A percentile compares a stretch with the other conserved stretches of the same genome.
Conservation (phyloP, 2,888 invertebrate genomes). For the Aporophyla nigra region DNA sequence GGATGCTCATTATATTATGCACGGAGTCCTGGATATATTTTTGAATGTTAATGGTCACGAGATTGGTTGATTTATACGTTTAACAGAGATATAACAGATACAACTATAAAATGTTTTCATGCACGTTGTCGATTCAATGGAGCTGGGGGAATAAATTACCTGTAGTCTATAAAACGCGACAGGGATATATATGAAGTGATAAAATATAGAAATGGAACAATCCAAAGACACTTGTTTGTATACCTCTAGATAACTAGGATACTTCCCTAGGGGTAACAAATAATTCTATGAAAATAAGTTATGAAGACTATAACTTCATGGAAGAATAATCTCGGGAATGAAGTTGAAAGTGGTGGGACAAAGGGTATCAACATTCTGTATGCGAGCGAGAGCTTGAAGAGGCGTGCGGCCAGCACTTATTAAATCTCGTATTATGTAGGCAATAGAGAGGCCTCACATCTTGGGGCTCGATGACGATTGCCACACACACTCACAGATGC, state of each 20-base stretch:
- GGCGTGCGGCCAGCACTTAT: constrained; percentile 71
- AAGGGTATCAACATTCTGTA: constrained; percentile 76
- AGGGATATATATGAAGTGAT: constrained; percentile 64
- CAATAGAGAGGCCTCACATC: constrained; percentile 60
- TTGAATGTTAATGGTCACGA: constrained; percentile 21
- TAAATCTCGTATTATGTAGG: constrained; percentile 78
- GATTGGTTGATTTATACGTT: constrained; percentile 27
- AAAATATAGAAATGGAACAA: constrained; percentile 64
- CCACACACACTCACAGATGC: constrained; percentile 59
- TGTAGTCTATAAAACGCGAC: constrained; percentile 54
- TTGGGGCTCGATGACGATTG: constrained; percentile 73
- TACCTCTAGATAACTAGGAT: constrained; percentile 61
- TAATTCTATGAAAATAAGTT: constrained; percentile 79
- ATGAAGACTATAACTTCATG: constrained; percentile 78
- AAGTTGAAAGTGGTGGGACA: constrained; percentile 76
- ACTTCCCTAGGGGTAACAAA: constrained; percentile 65
- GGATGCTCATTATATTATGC: constrained; percentile 26
- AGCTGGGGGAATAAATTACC: constrained; percentile 48
- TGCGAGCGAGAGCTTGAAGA: constrained; percentile 44
- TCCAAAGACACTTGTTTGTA: constrained; percentile 60
- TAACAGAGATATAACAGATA: constrained; percentile 33
- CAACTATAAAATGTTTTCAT: constrained; percentile 42
- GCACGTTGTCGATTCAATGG: constrained; percentile 46
- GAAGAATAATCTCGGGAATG: constrained; percentile 73
- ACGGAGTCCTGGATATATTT: constrained; percentile 31